Base-by-base conservation (phyloP, 2,888 invertebrate species). In the Melanargia galathea region DNA sequence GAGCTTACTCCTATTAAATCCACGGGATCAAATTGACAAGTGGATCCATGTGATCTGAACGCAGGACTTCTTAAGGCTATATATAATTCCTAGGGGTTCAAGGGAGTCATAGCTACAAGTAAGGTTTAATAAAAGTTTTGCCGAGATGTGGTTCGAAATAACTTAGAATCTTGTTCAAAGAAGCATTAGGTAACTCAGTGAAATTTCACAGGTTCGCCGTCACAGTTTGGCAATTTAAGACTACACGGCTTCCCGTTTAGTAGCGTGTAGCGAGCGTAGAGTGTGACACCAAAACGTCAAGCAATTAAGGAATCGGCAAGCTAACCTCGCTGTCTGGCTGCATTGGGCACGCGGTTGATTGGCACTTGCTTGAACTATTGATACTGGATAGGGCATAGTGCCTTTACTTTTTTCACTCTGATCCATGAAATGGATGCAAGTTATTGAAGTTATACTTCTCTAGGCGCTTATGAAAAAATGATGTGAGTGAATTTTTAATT, bases 251-350 rank as follows among this genome's bases (percentile, higher is more conserved):
- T 62, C 73, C 75, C 75, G 75, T 76, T 77, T 80, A 81, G 86
- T 86, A 86, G 87, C 83, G 75, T 78, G 70, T 76, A 69, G 68
- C 66, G 65, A 69, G 73, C 70, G 73, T 73, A 84, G 87, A 87
- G 86, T 89, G 84, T 87, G 90, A 87, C 90, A 91, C 90, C 90
- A 88, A 90, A 90, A 90, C 90, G 90, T 91, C 90, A 89, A 83
- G 89, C 90, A 90, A 91, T 91, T 91, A 91, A 90, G 90, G 90
- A 90, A 91, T 90, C 90, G 87, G 90, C 90, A 90, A 90, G 90
- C 84, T 90, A 89, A 89, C 90, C 90, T 85, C 87, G 81, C 84
- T 85, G 88, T 86, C 87, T 85, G 82, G 79, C 82, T 83, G 87
- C 83, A 84, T 83, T 81, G 84, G 85, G 81, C 80, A 79, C 80